Conservation (phyloP, 2,113 vertebrate species). For the Caracal caracal region DNA sequence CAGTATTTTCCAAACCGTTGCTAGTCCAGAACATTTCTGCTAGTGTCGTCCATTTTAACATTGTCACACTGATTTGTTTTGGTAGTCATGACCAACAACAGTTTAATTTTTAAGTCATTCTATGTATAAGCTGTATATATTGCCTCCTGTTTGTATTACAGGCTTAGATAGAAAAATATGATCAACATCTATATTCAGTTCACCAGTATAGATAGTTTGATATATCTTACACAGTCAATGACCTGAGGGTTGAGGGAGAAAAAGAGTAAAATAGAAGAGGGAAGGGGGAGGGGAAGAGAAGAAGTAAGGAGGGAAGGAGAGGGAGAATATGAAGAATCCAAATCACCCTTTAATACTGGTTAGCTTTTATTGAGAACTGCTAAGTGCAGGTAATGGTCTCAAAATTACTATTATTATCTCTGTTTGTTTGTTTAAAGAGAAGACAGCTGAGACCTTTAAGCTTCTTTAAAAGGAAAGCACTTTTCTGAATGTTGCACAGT, state of each 20-base stretch:
- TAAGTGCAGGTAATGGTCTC: neutral
- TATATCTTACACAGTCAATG: neutral
- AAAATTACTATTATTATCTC: neutral
- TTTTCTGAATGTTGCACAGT: neutral
- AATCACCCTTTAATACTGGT: neutral
- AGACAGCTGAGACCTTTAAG: neutral
- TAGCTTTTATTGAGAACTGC: neutral
- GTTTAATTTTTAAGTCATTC: neutral
- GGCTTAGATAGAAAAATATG: neutral
- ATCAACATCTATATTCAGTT: neutral
- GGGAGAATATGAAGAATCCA: neutral
- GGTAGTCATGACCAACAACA: neutral
- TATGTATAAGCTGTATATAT: neutral
- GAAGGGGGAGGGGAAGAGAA: no score
- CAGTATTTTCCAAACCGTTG: neutral
- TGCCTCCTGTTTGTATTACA: neutral
- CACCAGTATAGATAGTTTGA: neutral
- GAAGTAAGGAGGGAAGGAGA: no score
- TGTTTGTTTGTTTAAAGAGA: neutral
- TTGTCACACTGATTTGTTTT: neutral
- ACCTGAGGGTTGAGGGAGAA: no score
- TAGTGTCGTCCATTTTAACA: neutral
- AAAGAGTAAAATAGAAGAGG: no score
- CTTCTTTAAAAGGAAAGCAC: constrained; percentile 34
- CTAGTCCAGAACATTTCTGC: neutral